A percentile compares a stretch with the other conserved stretches of the same genome.
phyloP scores from a whole-genome alignment of 1,140 invertebrate genomes.

The Lysiphlebus fabarum region DNA sequence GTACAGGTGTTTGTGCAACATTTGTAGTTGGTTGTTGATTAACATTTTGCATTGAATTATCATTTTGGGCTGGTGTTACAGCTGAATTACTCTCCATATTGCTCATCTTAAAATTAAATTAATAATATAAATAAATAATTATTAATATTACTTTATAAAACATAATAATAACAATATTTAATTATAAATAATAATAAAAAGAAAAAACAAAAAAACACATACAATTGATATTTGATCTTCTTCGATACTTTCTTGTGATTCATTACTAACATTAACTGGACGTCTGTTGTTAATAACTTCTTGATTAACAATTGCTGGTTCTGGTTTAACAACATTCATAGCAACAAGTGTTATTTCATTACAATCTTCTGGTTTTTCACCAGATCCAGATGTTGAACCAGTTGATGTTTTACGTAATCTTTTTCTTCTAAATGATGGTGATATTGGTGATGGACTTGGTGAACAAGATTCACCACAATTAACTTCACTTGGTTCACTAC shows the following conservation, averaged over 20 bases:
- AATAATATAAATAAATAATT: conserved; percentile 17
- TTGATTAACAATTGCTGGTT: conserved; percentile 46
- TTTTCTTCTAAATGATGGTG: conserved; percentile 56
- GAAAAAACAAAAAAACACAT: conserved; percentile 25
- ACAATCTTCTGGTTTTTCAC: conserved; percentile 56
- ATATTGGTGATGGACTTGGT: conserved; percentile 47
- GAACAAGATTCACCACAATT: conserved; percentile 49
- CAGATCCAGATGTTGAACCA: conserved; percentile 63
- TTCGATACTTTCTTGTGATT: conserved; percentile 55
- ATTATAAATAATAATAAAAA: neutral
- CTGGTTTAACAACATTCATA: conserved; percentile 55
- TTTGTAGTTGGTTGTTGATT: conserved; percentile 45
- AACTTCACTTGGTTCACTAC: conserved; percentile 38
- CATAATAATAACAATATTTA: too few species aligned
- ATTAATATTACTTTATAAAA: neutral
- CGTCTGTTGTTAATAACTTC: conserved; percentile 43
- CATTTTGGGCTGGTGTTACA: conserved; percentile 45
- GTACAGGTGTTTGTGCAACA: conserved; percentile 41
- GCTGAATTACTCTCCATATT: conserved; percentile 50
- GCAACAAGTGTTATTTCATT: conserved; percentile 55
- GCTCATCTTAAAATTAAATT: conserved; percentile 42
- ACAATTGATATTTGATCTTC: conserved; percentile 54
- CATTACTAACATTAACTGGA: conserved; percentile 45
- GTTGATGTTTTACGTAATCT: conserved; percentile 70
- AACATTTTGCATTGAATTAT: conserved; percentile 46